These are phyloP conservation scores for Nansenia antarctica DNA, from an alignment of 2,113 vertebrate genomes.

Conservation along the genomic window DNA sequence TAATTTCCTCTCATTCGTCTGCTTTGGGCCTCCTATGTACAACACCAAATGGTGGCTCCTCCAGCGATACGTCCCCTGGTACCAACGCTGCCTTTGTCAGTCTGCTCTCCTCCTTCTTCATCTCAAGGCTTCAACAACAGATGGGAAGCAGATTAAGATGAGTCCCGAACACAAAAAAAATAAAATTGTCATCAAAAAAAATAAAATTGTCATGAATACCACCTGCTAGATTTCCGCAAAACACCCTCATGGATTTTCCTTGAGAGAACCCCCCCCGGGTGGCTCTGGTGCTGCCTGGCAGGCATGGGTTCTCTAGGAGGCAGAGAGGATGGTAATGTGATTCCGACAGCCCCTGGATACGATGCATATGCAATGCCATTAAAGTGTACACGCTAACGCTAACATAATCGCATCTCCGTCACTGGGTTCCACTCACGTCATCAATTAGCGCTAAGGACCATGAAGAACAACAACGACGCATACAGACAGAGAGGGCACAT, in stretches of 20 bases:
- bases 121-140: slow-evolving; percentile 41
- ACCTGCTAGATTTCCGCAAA: slow-evolving; percentile 44
- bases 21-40: too few relatives aligned
- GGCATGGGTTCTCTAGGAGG: background rate
- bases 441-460: slow-evolving; percentile 22
- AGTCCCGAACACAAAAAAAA: slow-evolving; percentile 35
- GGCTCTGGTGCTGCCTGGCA: background rate
- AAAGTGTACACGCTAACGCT: background rate
- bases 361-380: slow-evolving; percentile 42
- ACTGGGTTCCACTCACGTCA: slow-evolving; percentile 8
- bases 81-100: background rate
- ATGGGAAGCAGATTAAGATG: slow-evolving; percentile 51
- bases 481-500: too few relatives aligned
- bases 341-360: too few relatives aligned
- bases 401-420: slow-evolving; percentile 8
- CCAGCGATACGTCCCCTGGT: too few relatives aligned
- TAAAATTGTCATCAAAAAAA: slow-evolving; percentile 43
- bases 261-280: background rate
- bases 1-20: too few relatives aligned
- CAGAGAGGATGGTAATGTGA: background rate
- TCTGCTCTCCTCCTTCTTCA: background rate
- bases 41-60: too few relatives aligned
- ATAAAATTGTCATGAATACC: slow-evolving; percentile 30
- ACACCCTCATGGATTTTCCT: slow-evolving; percentile 39
- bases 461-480: background rate